Percentiles rank a stretch among this genome's conserved stretches.
Conservation (phyloP, 2,888 invertebrate species). For the Netelia melanura region DNA sequence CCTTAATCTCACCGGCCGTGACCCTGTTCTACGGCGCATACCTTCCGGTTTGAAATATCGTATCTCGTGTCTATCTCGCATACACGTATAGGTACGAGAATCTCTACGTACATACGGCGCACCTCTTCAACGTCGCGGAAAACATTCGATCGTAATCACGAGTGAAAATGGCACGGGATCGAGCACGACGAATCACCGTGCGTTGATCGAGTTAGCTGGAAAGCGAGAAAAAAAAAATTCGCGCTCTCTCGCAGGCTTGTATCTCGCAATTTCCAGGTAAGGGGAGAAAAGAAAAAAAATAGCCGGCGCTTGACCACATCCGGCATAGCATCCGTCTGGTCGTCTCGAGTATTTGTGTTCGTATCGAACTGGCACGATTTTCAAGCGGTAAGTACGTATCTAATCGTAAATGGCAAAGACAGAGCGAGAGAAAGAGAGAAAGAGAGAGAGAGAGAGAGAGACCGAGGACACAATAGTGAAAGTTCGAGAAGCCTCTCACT, state of each 20-base stretch:
- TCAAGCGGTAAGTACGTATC: neutral
- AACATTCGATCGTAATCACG: constrained; percentile 74
- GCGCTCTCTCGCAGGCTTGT: neutral
- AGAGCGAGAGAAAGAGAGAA: neutral
- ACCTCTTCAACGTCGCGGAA: constrained; percentile 62
- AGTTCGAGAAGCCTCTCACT: constrained; percentile 45
- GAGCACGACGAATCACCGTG: constrained; percentile 49
- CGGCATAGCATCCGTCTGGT: constrained; percentile 57
- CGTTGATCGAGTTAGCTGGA: constrained; percentile 43
- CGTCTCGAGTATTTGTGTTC: neutral
- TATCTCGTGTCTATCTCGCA: constrained; percentile 61
- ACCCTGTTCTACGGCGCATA: constrained; percentile 71
- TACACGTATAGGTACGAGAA: neutral
- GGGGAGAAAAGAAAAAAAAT: constrained; percentile 23
- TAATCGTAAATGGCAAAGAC: neutral
- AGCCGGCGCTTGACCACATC: constrained; percentile 50
- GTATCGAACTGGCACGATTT: constrained; percentile 32
- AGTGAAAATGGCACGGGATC: constrained; percentile 70
- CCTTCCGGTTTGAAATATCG: constrained; percentile 68
- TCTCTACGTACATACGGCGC: constrained; percentile 44
- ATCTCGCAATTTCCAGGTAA: constrained; percentile 1
- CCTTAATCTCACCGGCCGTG: constrained; percentile 73
- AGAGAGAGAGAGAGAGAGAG: constrained; percentile 17
- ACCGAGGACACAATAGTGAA: constrained; percentile 44
- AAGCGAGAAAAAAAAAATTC: constrained; percentile 25